These are phyloP conservation scores for Pseudopleuronectes americanus DNA, from an alignment of 2,797 vertebrate species.

Conservation along the genomic window DNA sequence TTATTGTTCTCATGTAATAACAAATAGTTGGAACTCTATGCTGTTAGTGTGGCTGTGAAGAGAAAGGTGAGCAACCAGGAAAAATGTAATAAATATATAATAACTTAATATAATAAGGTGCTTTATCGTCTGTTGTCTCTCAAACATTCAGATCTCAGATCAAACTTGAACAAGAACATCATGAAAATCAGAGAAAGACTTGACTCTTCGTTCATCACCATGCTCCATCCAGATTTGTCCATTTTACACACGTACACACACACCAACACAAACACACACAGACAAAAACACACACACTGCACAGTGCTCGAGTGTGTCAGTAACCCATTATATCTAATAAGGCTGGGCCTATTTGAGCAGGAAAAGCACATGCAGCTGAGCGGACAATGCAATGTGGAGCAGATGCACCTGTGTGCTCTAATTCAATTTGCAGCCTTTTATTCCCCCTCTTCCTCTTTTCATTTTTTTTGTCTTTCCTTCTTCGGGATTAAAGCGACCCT, in stretches of 20 bases:
- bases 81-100: no score
- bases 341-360: conserved; percentile 6
- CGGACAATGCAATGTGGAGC: conserved; percentile 13
- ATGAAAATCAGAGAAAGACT: not conserved
- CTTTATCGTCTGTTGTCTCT: no score
- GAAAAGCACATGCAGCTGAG: conserved; percentile 26
- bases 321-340: conserved; percentile 5
- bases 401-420: conserved; percentile 37
- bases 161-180: not conserved
- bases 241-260: no score
- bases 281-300: not conserved
- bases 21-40: no score
- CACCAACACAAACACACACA: no score
- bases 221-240: not conserved
- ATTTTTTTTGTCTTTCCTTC: conserved; percentile 26
- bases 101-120: no score
- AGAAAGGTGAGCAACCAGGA: no score
- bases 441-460: not conserved
- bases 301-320: conserved; percentile 2
- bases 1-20: no score
- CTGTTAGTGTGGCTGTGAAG: no score
- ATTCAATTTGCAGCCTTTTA: conserved; percentile 47
- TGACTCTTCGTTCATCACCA: conserved; percentile 4
- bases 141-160: not conserved
- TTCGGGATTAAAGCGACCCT: conserved; percentile 63